Evolutionary conservation across 2,797 vertebrate genomes (phyloP).

Genomic region (Aphelocoma californica): DNA sequence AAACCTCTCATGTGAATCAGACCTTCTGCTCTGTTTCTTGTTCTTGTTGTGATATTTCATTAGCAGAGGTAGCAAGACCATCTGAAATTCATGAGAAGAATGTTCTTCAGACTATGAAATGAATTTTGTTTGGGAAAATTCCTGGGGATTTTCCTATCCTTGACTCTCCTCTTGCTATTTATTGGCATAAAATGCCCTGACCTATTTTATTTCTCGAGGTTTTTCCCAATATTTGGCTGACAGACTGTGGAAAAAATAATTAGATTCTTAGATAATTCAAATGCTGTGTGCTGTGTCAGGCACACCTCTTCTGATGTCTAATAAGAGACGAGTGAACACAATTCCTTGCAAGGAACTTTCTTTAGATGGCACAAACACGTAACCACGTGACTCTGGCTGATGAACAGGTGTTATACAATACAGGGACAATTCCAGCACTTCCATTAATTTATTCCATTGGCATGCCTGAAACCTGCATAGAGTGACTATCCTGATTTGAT

Average conservation of each 20-base stretch:
- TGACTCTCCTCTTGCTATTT: background rate
- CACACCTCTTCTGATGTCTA: background rate
- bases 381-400: background rate
- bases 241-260: conserved; percentile 2
- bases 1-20: background rate
- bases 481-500: background rate
- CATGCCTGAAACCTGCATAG: background rate
- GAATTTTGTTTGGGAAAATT: background rate
- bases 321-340: background rate
- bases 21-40: background rate
- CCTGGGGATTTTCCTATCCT: conserved; percentile 26
- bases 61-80: background rate
- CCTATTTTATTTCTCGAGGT: background rate
- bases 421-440: background rate
- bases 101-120: background rate
- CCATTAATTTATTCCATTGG: background rate
- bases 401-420: conserved; percentile 14
- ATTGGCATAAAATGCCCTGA: background rate
- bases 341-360: background rate
- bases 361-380: background rate
- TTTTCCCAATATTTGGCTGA: conserved; percentile 25
- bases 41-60: background rate
- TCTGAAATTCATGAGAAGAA: background rate
- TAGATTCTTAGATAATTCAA: conserved; percentile 38
- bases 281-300: background rate